Conservation (phyloP, 2,888 invertebrate genomes). For the Embidobia sp. region DNA sequence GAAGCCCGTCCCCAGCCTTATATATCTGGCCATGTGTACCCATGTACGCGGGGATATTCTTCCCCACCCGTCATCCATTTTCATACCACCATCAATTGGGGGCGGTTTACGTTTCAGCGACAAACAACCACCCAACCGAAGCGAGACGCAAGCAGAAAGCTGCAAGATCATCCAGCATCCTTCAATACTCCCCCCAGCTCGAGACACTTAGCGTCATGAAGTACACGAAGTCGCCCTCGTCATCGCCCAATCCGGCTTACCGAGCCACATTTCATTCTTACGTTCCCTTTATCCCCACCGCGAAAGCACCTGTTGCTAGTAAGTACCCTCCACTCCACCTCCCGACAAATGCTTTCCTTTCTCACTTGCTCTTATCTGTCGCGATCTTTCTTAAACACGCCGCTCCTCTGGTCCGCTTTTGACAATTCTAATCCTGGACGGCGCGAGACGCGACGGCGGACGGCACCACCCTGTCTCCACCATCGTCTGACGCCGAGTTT, state of each 20-base stretch:
- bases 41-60: constrained; percentile 78
- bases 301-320: constrained; percentile 45
- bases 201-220: constrained; percentile 50
- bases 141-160: constrained; percentile 70
- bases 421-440: constrained; percentile 29
- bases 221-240: constrained; percentile 63
- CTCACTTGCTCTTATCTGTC: constrained; percentile 50
- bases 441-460: constrained; percentile 10
- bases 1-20: constrained; percentile 82
- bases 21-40: constrained; percentile 81
- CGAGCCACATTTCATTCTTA: constrained; percentile 67
- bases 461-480: constrained; percentile 49
- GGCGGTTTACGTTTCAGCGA: constrained; percentile 72
- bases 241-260: constrained; percentile 64
- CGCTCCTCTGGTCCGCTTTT: constrained; percentile 31
- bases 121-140: constrained; percentile 77
- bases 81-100: constrained; percentile 73
- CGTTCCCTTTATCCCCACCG: constrained; percentile 63
- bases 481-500: constrained; percentile 42
- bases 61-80: constrained; percentile 76
- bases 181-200: constrained; percentile 61
- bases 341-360: constrained; percentile 56
- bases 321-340: constrained; percentile 50
- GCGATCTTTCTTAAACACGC: constrained; percentile 46
- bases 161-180: constrained; percentile 65